Percentiles rank a stretch among this genome's conserved stretches.
These are phyloP conservation scores for Anarrhichthys ocellatus DNA, from an alignment of 2,113 vertebrate species.

Conservation along the genomic window DNA sequence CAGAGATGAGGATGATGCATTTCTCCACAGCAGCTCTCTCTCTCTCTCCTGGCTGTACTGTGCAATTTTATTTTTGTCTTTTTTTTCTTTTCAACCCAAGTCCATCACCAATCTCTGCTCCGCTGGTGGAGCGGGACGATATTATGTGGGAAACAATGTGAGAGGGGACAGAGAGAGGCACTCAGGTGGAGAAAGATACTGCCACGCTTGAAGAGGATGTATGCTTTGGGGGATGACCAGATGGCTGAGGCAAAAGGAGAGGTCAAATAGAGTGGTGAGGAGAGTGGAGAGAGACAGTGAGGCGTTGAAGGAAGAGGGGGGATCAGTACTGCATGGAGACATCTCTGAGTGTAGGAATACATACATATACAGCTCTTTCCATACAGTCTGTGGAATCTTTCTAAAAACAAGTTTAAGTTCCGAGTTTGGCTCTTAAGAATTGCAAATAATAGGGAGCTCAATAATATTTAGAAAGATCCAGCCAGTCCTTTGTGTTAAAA, in stretches of 20 bases:
- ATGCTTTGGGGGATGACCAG: slow-evolving; percentile 77
- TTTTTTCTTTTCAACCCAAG: neutral
- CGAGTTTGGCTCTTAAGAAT: neutral
- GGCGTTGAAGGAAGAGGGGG: slow-evolving; percentile 3
- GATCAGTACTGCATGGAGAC: slow-evolving; percentile 36
- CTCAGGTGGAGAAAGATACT: slow-evolving; percentile 74
- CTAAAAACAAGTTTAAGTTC: neutral
- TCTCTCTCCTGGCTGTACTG: slow-evolving; percentile 3
- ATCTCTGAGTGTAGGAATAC: slow-evolving; percentile 15
- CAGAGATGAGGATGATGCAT: slow-evolving; percentile 39
- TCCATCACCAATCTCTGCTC: slow-evolving; percentile 60
- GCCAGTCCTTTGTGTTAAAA: neutral
- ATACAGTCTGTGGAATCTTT: neutral
- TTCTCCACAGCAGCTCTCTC: slow-evolving; percentile 29
- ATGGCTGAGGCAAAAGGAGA: slow-evolving; percentile 75
- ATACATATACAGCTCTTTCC: neutral
- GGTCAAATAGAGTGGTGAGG: slow-evolving; percentile 62
- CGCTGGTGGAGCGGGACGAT: slow-evolving; percentile 59
- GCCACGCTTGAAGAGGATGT: slow-evolving; percentile 71
- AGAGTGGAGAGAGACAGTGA: slow-evolving; percentile 26
- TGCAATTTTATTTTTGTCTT: neutral
- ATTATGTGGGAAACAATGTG: slow-evolving; percentile 72
- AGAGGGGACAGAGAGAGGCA: slow-evolving; percentile 61
- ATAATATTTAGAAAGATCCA: neutral
- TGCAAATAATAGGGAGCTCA: neutral